Base-by-base conservation (phyloP, 2,113 vertebrate genomes). In the Chaetops frenatus region DNA sequence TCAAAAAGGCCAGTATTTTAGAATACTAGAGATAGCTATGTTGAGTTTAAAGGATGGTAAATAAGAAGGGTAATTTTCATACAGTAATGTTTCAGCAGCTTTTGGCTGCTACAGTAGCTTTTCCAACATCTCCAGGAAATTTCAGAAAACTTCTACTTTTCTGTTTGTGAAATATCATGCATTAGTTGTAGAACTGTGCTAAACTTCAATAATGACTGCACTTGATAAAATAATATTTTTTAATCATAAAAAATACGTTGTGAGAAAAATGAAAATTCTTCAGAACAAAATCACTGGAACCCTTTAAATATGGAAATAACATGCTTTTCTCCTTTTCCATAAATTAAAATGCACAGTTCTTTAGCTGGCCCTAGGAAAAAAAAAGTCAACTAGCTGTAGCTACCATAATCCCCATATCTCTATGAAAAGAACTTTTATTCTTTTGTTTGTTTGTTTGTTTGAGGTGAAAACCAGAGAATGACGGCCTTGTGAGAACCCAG, bases 191-290 rank as follows among this genome's bases (percentile, higher is more conserved):
- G 40, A 72, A 80, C 9, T 69, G 21, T 56, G 10, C 3, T 85
- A 57, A 79, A 56, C 4, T 51, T 72, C 44, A 27, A 20, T 74
- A 67, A 58, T 36, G 65, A 29, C 4, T 42, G 35, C 10, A 88
- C 3, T 14, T 2, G 1, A 29, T 45, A 1, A n/a, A 70, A 22
- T 12, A n/a, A n/a, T 4, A 48, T 4, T 44, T 36, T 56, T 44
- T 27, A 69, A 47, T 17, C 4, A 23, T n/a, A 64, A 86, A 65
- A 57, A 1, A 1, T 29, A 16, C 6, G 25, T 53, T 61, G 15
- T 40, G 17, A 48, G 62, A 70, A 81, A 90, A 72, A 12, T 36
- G 3, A 48, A 73, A 65, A 53, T 66, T 72, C 22, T 69, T 81
- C 47, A 45, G 8, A 25, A 20, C 3, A 58, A 76, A 86, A 56